These are phyloP conservation scores for Martes martes DNA, from an alignment of 2,113 vertebrate genomes.

Conservation along the genomic window DNA sequence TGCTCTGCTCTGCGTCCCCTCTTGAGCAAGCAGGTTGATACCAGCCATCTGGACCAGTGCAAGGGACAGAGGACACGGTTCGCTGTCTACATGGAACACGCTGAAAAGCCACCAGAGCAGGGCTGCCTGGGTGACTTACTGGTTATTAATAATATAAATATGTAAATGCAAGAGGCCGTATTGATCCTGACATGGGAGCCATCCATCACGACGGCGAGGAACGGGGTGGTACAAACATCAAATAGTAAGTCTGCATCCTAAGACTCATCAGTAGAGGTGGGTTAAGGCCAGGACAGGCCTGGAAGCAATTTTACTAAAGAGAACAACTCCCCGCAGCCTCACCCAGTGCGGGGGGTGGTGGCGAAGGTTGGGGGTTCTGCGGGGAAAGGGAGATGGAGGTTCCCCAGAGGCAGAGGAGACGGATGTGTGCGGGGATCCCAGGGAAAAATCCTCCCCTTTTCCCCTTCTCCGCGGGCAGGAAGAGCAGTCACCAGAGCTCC, in stretches of 20 bases:
- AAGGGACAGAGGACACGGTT: slow-evolving; percentile 6
- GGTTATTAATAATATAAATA: slow-evolving; percentile 76
- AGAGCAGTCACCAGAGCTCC: background rate
- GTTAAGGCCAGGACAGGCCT: background rate
- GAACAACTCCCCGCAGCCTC: background rate
- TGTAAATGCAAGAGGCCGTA: slow-evolving; percentile 64
- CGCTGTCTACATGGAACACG: background rate
- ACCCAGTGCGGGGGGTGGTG: background rate
- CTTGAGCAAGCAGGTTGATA: background rate
- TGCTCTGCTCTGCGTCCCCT: background rate
- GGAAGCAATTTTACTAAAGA: background rate
- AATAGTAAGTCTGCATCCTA: slow-evolving; percentile 33
- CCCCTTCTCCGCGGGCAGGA: background rate
- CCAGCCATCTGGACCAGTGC: background rate
- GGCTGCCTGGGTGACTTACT: slow-evolving; percentile 56
- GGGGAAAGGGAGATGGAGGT: fast-evolving
- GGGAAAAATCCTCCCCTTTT: background rate
- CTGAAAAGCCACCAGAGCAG: background rate
- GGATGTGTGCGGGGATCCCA: fast-evolving
- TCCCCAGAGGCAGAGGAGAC: background rate
- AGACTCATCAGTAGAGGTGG: background rate
- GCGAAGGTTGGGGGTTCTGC: too few relatives aligned
- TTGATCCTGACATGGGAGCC: slow-evolving; percentile 53
- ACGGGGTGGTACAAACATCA: slow-evolving; percentile 54
- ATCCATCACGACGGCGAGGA: slow-evolving; percentile 61